phyloP scores from a whole-genome alignment of 1,140 invertebrate genomes.

The Notospermus geniculatus region DNA sequence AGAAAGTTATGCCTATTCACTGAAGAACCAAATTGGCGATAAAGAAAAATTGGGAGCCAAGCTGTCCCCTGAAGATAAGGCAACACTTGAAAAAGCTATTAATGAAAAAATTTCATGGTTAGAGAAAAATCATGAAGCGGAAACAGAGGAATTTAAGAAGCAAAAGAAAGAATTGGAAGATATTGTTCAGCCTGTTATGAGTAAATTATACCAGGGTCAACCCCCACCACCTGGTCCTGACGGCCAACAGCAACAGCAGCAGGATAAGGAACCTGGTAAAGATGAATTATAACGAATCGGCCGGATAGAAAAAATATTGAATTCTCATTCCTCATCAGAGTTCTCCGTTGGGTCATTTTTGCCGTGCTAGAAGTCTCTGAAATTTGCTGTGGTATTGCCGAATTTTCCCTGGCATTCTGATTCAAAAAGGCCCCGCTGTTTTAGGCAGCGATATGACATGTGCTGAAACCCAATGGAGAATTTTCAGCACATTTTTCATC shows the following conservation, averaged over 20 bases:
- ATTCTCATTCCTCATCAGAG: too few relatives aligned
- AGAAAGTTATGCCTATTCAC: conserved; percentile 95
- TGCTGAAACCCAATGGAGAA: too few relatives aligned
- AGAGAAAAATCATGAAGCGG: conserved; percentile 91
- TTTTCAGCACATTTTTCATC: too few relatives aligned
- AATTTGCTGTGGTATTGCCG: too few relatives aligned
- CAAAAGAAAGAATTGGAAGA: conserved; percentile 97
- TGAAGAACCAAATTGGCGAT: conserved; percentile 96
- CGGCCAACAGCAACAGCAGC: conserved; percentile 60
- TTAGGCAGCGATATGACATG: too few relatives aligned
- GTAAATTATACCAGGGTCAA: conserved; percentile 87
- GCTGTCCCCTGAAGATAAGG: conserved; percentile 85
- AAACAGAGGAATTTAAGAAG: conserved; percentile 90
- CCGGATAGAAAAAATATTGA: too few relatives aligned
- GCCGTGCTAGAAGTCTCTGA: too few relatives aligned
- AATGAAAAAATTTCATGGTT: conserved; percentile 98
- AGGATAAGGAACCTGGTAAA: conserved; percentile 77
- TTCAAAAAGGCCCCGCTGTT: too few relatives aligned
- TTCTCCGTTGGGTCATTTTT: too few relatives aligned
- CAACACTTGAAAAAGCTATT: conserved; percentile 90
- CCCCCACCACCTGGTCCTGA: conserved; percentile 59
- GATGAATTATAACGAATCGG: conserved; percentile 73
- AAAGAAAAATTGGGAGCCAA: conserved; percentile 98
- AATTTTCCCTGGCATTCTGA: too few relatives aligned
- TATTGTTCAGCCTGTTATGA: conserved; percentile 94